Percentiles rank a stretch among this genome's conserved stretches.
phyloP scores from a whole-genome alignment of 2,888 invertebrate species.

The Crematogaster levior region DNA sequence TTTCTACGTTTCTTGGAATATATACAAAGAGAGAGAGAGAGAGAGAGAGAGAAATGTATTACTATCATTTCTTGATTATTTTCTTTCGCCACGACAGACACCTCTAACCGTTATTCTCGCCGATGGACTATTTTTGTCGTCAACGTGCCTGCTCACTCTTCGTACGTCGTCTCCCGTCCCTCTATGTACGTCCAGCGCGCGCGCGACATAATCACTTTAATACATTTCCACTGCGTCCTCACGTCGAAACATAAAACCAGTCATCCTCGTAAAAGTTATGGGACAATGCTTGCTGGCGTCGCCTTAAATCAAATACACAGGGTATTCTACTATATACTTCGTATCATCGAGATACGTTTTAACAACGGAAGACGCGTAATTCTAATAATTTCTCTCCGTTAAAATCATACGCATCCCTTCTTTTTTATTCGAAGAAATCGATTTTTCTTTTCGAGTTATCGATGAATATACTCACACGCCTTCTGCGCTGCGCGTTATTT shows the following conservation, averaged over 20 bases:
- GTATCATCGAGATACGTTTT: not conserved
- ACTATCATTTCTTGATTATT: not conserved
- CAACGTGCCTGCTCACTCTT: conserved; percentile 48
- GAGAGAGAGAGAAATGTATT: not conserved
- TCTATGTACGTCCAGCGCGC: conserved; percentile 53
- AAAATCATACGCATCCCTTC: not conserved
- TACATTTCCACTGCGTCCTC: conserved; percentile 70
- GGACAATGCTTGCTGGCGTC: conserved; percentile 59
- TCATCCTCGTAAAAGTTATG: conserved; percentile 71
- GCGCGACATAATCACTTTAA: conserved; percentile 74
- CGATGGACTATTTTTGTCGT: conserved; percentile 26
- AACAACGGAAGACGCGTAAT: not conserved
- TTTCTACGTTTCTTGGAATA: not conserved
- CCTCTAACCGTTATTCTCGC: conserved; percentile 55
- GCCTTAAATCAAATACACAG: conserved; percentile 23
- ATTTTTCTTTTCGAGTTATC: not conserved
- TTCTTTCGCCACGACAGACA: conserved; percentile 36
- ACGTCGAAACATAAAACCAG: conserved; percentile 66
- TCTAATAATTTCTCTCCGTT: not conserved
- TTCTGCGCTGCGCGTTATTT: not conserved
- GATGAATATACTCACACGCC: no score
- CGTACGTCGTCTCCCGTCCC: conserved; percentile 21
- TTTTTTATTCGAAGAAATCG: not conserved
- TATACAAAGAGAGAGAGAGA: not conserved
- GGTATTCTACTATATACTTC: not conserved